Base-by-base conservation (phyloP, 1,140 invertebrate species). In the Diuraphis noxia region DNA sequence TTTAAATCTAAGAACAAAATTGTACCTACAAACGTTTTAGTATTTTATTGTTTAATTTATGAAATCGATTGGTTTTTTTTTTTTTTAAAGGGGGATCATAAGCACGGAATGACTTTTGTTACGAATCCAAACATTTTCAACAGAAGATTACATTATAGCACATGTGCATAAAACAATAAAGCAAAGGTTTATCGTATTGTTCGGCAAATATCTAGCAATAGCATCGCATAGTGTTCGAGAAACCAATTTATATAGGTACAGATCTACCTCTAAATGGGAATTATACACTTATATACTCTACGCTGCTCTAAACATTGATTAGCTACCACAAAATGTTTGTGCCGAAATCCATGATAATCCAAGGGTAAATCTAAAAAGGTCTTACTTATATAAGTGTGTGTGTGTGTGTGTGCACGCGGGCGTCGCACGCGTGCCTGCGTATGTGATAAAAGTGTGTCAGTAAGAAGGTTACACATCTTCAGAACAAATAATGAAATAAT, bases 191-290 rank as follows among this genome's bases (percentile, higher is more conserved):
- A 38, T 86, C 19, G 8, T 86, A 86, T 86, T 52, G 3, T 49
- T 86, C 84, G n/a, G n/a, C 17, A 52, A 13, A 52, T 52, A 86
- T 25, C n/a, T 52, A 52, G 9, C 34, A 38, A 38, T 46, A 49
- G 17, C 19, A 34, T 46, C 4, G 34, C 56, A 63, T 86, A 49
- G 43, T 86, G 34, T 52, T 49, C 19, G 36, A 49, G 23, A 13
- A 49, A 86, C 46, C 46, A 86, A 86, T 52, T 52, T 86, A 36
- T 86, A 86, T 17, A n/a, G n/a, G n/a, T n/a, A 86, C 46, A 21
- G 10, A 49, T 43, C 43, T 21, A 85, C 41, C 30, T 86, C 2
- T 85, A 86, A 86, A 49, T 86, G 10, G 46, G 46, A 86, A 52
- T 49, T 36, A 86, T 52, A 40, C 81, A 38, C 30, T 72, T 82